Evolutionary conservation across 2,888 invertebrate species (phyloP).

Genomic region (Nymphalis c-album): DNA sequence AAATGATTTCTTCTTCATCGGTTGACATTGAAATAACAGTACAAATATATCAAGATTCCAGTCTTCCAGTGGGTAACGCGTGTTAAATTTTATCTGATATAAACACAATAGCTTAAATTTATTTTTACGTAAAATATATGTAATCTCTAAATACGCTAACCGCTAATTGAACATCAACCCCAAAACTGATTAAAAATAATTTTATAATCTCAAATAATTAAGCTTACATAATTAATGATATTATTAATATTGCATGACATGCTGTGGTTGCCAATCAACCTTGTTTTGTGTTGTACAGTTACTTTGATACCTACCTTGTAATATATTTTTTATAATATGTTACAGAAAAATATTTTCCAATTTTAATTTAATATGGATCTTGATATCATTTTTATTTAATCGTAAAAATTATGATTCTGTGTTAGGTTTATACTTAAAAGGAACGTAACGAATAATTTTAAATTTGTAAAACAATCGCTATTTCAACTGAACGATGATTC

Average conservation of each 20-base stretch:
- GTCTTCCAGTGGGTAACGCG: slow-evolving; percentile 49
- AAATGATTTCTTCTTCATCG: slow-evolving; percentile 51
- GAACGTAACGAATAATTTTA: neutral
- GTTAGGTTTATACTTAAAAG: neutral
- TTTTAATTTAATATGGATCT: no score
- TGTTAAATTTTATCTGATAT: neutral
- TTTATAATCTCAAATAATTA: slow-evolving; percentile 21
- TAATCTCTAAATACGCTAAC: slow-evolving; percentile 5
- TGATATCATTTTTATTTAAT: no score
- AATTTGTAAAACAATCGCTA: slow-evolving; percentile 5
- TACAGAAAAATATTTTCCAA: no score
- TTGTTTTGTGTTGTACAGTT: slow-evolving; percentile 21
- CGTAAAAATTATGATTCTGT: neutral
- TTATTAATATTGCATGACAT: slow-evolving; percentile 31
- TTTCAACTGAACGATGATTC: slow-evolving; percentile 20
- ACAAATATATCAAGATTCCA: slow-evolving; percentile 50
- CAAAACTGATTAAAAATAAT: slow-evolving; percentile 21
- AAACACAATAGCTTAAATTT: no score
- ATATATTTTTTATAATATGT: slow-evolving; percentile 1
- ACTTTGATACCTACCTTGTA: slow-evolving; percentile 3
- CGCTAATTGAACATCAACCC: slow-evolving; percentile 10
- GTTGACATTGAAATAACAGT: slow-evolving; percentile 57
- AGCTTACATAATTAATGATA: slow-evolving; percentile 19
- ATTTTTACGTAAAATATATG: neutral
- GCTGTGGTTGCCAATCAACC: slow-evolving; percentile 27